These are phyloP conservation scores for Seison nebaliae DNA, from an alignment of 1,140 invertebrate genomes.

Conservation along the genomic window DNA sequence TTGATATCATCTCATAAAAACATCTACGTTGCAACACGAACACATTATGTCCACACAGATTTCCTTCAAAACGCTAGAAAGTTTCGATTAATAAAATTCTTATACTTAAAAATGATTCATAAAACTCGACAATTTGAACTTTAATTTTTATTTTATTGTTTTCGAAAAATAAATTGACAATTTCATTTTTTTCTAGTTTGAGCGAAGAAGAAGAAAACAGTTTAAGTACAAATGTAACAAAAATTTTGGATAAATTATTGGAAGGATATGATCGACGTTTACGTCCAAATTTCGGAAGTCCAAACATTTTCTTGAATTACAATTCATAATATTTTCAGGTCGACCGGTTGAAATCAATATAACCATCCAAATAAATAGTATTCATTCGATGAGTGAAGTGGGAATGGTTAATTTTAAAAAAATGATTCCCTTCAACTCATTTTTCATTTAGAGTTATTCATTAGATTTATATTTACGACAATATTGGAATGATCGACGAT, in stretches of 20 bases:
- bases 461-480: constrained; percentile 95
- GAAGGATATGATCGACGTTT: constrained; percentile 17
- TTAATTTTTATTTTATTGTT: too few relatives aligned
- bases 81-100: too few relatives aligned
- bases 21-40: too few relatives aligned
- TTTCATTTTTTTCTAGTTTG: too few relatives aligned
- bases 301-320: neutral
- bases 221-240: constrained; percentile 15
- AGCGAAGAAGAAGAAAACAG: too few relatives aligned
- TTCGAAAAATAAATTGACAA: too few relatives aligned
- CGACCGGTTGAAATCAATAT: constrained; percentile 10
- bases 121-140: too few relatives aligned
- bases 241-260: constrained; percentile 15
- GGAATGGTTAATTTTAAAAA: constrained; percentile 57
- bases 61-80: too few relatives aligned
- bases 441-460: constrained; percentile 57
- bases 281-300: constrained; percentile 16
- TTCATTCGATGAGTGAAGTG: constrained; percentile 91
- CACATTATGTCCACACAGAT: too few relatives aligned
- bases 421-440: neutral
- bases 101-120: too few relatives aligned
- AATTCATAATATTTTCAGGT: constrained; percentile 1
- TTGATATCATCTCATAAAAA: too few relatives aligned
- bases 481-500: constrained; percentile 76
- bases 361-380: constrained; percentile 33